Evolutionary conservation across 2,113 vertebrate genomes (phyloP), one percentile per base, ranked within the genome.

Genomic region (Romanogobio albipinnatus): DNA sequence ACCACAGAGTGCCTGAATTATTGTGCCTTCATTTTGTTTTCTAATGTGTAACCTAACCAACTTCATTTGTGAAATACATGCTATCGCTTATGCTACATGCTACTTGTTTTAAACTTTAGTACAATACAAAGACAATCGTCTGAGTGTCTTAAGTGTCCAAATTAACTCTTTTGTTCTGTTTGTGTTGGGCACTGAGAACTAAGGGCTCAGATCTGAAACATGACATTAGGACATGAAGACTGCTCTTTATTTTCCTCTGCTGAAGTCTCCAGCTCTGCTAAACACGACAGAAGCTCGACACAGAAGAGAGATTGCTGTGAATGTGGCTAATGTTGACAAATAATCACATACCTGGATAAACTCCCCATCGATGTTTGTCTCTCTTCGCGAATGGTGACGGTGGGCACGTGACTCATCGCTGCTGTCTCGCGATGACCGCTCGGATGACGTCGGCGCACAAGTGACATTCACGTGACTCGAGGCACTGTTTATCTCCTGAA

Each of bases 361-460:
- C 68, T 71, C 68, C 68, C 68, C 68, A 71, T 71, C 36, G 19
- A n/a, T 71, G 68, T 71, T 43, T 71, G 5, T 43, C 4, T 43
- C 68, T 11, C 33, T 11, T 43, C 4, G 1, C 66, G 36, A 11
- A 1, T 1, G 17, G 4, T 43, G 68, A 71, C 36, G 0, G 22
- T 2, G 22, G 11, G 36, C 68, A 71, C 68, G 36, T 71, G 68
- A 71, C 36, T 70, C 9, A 68, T 1, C 0, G 64, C 64, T 4
- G 64, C 64, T 8, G 66, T 70, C 66, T 70, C 66, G 66, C 33
- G 66, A 70, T 36, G 15, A 19, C 14, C 49, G 49, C 13, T 51
- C 49, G 14, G 49, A 51, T 51, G 49, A 51, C 49, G 49, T 51
- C 49, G 1, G 49, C 14, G 4, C 64, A 0, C 64, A 19, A 9